These are phyloP conservation scores for Aspiorhynchus laticeps DNA, from an alignment of 2,113 vertebrate genomes.

Conservation along the genomic window DNA sequence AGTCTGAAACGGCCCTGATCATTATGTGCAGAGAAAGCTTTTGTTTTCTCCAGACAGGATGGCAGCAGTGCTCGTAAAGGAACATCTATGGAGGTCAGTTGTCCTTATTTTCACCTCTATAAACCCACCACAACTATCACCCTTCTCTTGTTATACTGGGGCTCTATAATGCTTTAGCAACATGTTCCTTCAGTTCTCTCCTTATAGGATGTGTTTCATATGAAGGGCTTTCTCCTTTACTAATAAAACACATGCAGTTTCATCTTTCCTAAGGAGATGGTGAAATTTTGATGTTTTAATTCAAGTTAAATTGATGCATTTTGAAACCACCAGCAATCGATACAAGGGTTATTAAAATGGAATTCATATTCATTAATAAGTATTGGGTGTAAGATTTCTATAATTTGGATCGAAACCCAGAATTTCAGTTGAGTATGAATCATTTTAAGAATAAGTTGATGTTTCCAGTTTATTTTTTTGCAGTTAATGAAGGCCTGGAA, in stretches of 20 bases:
- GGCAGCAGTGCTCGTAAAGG: background rate
- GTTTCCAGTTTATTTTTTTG: too few species aligned
- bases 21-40: background rate
- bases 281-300: background rate
- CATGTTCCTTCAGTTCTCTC: background rate
- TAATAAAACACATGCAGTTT: background rate
- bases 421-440: background rate
- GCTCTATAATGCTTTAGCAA: background rate
- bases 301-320: background rate
- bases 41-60: slow-evolving; percentile 19
- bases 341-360: background rate
- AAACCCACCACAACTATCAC: background rate
- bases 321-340: background rate
- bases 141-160: background rate
- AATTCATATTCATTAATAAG: background rate
- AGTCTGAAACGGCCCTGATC: background rate
- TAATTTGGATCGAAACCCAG: background rate
- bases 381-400: background rate
- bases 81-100: background rate
- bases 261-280: background rate
- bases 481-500: background rate
- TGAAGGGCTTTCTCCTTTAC: background rate
- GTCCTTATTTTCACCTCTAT: slow-evolving; percentile 1
- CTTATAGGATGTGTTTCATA: background rate
- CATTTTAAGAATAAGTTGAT: background rate